These are phyloP conservation scores for Aspiorhynchus laticeps DNA, from an alignment of 2,113 vertebrate genomes.

Conservation along the genomic window DNA sequence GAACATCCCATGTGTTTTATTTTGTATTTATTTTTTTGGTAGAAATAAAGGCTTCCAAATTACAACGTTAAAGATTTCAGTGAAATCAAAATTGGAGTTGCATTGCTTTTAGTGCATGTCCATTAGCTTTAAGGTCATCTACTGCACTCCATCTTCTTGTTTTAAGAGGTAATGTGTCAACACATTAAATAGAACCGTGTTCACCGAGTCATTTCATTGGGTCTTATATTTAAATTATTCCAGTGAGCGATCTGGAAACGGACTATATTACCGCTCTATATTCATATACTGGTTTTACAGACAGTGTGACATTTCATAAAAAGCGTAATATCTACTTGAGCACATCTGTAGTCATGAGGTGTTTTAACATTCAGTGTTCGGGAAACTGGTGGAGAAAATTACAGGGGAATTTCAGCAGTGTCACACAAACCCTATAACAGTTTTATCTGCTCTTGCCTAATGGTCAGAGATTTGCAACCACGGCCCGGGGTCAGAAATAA, in stretches of 20 bases:
- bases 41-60: not conserved
- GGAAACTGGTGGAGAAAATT: slow-evolving; percentile 33
- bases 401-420: slow-evolving; percentile 24
- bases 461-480: slow-evolving; percentile 55
- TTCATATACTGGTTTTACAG: not conserved
- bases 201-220: not conserved
- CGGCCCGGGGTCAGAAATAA: slow-evolving; percentile 48
- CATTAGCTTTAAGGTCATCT: not conserved
- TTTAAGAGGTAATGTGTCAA: not conserved
- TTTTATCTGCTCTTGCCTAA: slow-evolving; percentile 56
- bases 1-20: not conserved
- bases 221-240: not conserved
- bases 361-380: slow-evolving; percentile 30
- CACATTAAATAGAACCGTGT: not conserved
- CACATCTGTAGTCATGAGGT: slow-evolving; percentile 35
- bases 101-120: not conserved
- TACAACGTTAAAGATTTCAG: not conserved
- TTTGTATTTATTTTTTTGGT: not conserved
- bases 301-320: slow-evolving; percentile 3
- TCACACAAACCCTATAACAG: slow-evolving; percentile 41
- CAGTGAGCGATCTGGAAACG: not conserved
- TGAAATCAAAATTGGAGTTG: not conserved
- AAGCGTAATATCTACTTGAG: slow-evolving; percentile 11
- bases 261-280: not conserved
- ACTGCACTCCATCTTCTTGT: not conserved